A percentile compares a stretch with the other conserved stretches of the same genome.
Evolutionary conservation across 2,888 invertebrate genomes (phyloP).

Genomic region (Lacanobia oleracea): DNA sequence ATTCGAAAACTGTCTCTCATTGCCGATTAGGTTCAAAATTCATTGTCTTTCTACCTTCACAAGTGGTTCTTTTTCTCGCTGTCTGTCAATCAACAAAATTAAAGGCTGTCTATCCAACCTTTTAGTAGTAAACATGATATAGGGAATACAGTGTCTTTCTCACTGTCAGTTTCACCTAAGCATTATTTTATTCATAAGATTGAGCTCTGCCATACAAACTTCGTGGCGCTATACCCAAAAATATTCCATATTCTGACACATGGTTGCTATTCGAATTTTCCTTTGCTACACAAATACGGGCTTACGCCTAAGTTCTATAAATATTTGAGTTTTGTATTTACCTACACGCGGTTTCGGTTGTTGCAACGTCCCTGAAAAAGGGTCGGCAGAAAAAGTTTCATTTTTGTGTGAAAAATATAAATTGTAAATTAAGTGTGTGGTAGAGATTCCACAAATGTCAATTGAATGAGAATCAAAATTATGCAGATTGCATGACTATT

Average conservation of each 20-base stretch:
- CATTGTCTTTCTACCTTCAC: too few species aligned
- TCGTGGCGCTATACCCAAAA: constrained; percentile 33
- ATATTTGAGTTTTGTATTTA: constrained; percentile 80
- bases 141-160: neutral
- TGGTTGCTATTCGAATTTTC: constrained; percentile 58
- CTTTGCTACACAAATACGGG: constrained; percentile 71
- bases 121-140: neutral
- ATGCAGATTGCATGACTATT: too few species aligned
- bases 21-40: too few species aligned
- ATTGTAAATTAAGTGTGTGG: neutral
- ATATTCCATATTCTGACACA: constrained; percentile 62
- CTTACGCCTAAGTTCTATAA: constrained; percentile 77
- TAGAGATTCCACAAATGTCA: too few species aligned
- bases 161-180: constrained; percentile 19
- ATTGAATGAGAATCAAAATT: too few species aligned
- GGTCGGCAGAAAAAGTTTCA: constrained; percentile 48
- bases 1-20: too few species aligned
- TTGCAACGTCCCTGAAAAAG: constrained; percentile 59
- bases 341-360: constrained; percentile 62
- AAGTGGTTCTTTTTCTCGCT: too few species aligned
- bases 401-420: constrained; percentile 17
- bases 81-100: neutral
- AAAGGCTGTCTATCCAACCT: neutral
- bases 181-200: constrained; percentile 63
- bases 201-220: constrained; percentile 39